Evolutionary conservation across 1,140 invertebrate genomes (phyloP).

Genomic region (Ostrea edulis): DNA sequence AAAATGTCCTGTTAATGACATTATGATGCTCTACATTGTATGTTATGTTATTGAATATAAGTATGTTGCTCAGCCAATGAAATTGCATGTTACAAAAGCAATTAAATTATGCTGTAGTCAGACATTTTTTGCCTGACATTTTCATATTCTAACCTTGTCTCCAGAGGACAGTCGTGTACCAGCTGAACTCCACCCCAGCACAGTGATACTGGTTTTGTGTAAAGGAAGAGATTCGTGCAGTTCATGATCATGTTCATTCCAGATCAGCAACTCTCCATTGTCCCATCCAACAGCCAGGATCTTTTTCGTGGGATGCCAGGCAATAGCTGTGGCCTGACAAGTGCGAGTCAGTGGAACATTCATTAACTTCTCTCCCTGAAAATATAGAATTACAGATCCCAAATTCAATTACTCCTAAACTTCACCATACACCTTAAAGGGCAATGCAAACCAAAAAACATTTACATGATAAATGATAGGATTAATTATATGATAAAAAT

Average conservation of each 20-base stretch:
- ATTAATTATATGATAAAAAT: no score
- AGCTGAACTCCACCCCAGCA: slow-evolving; percentile 87
- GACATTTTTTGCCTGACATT: not conserved
- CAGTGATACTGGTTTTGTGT: slow-evolving; percentile 88
- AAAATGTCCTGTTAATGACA: no score
- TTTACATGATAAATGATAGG: no score
- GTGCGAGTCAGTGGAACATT: slow-evolving; percentile 85
- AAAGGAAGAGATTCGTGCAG: slow-evolving; percentile 88
- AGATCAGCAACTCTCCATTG: slow-evolving; percentile 91
- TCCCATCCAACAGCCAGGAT: slow-evolving; percentile 94
- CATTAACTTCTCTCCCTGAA: slow-evolving; percentile 88
- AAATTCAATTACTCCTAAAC: no score
- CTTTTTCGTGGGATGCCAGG: slow-evolving; percentile 93
- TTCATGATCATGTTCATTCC: slow-evolving; percentile 85
- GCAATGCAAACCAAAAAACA: no score
- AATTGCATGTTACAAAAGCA: no score
- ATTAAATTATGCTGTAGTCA: no score
- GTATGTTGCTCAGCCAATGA: no score
- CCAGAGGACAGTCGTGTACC: slow-evolving; percentile 87
- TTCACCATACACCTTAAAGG: no score
- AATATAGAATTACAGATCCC: slow-evolving; percentile 33
- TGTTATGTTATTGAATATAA: no score
- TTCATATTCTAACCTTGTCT: slow-evolving; percentile 71
- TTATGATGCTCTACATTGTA: no score
- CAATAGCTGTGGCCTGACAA: slow-evolving; percentile 83